These are phyloP conservation scores for Oasisia sp. DNA, from an alignment of 2,888 invertebrate species.

Conservation along the genomic window DNA sequence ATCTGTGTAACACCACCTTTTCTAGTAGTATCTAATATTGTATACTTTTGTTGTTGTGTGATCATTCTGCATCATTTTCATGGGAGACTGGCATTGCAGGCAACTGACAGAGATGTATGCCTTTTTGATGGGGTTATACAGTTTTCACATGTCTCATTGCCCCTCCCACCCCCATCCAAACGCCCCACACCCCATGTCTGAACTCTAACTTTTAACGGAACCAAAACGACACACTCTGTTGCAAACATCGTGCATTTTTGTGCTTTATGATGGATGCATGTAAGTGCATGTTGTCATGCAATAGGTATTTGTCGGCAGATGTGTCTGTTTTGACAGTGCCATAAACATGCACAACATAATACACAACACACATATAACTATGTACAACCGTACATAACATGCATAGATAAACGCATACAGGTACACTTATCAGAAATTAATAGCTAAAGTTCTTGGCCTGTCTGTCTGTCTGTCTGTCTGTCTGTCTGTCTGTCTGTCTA, in stretches of 20 bases:
- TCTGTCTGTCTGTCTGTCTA: too few relatives aligned
- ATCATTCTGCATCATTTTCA: background rate
- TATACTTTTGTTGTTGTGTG: background rate
- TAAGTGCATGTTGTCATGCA: too few relatives aligned
- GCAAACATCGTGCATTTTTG: too few relatives aligned
- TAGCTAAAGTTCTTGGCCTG: background rate
- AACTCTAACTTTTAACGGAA: too few relatives aligned
- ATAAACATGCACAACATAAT: too few relatives aligned
- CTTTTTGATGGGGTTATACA: background rate
- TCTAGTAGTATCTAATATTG: too few relatives aligned
- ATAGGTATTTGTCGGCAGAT: too few relatives aligned
- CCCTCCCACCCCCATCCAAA: background rate
- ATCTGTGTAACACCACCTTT: background rate
- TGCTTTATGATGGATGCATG: too few relatives aligned
- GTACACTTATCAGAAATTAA: background rate
- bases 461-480: too few relatives aligned
- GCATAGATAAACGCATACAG: background rate
- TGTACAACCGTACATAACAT: background rate
- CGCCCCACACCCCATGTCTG: too few relatives aligned
- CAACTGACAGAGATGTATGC: background rate
- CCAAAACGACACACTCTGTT: too few relatives aligned
- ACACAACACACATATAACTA: background rate
- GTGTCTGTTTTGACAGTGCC: too few relatives aligned
- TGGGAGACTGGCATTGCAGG: background rate
- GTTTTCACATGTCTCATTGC: background rate